Percentiles rank a stretch among this genome's conserved stretches.
These are phyloP conservation scores for Lasiurus cinereus DNA, from an alignment of 2,113 vertebrate genomes.

Conservation along the genomic window DNA sequence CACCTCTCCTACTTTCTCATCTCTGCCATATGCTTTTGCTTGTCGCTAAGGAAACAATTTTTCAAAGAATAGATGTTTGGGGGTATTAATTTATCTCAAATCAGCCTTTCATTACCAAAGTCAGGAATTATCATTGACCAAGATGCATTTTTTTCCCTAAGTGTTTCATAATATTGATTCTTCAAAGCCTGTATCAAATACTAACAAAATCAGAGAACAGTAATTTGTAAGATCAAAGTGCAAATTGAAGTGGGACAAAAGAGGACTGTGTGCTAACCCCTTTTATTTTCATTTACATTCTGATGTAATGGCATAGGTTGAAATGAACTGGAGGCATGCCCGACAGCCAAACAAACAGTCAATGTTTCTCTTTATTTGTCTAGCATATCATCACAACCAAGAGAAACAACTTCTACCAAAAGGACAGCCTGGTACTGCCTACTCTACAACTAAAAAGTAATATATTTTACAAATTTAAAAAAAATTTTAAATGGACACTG, in stretches of 20 bases:
- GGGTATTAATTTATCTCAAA: conserved; percentile 59
- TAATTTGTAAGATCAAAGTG: conserved; percentile 60
- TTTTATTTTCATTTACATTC: conserved; percentile 54
- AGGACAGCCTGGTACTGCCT: neutral
- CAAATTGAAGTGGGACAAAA: neutral
- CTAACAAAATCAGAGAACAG: conserved; percentile 7
- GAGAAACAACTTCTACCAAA: neutral
- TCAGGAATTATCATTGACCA: conserved; percentile 37
- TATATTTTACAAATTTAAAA: neutral
- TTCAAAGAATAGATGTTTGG: neutral
- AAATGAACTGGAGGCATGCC: neutral
- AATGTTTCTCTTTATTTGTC: neutral
- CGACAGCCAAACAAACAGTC: neutral
- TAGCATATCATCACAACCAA: neutral
- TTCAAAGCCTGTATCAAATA: conserved; percentile 54
- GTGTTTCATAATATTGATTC: conserved; percentile 52
- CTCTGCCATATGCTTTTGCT: neutral
- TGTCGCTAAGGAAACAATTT: conserved; percentile 23
- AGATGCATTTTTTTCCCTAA: neutral
- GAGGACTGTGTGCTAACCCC: neutral
- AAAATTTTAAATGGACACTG: neutral
- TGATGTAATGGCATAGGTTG: conserved; percentile 9
- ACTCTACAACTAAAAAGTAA: neutral
- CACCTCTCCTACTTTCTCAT: neutral
- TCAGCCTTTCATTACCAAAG: conserved; percentile 59